A percentile compares a stretch with the other conserved stretches of the same genome.
Evolutionary conservation across 2,113 vertebrate species (phyloP).

Genomic region (Syngnathoides biaculeatus): DNA sequence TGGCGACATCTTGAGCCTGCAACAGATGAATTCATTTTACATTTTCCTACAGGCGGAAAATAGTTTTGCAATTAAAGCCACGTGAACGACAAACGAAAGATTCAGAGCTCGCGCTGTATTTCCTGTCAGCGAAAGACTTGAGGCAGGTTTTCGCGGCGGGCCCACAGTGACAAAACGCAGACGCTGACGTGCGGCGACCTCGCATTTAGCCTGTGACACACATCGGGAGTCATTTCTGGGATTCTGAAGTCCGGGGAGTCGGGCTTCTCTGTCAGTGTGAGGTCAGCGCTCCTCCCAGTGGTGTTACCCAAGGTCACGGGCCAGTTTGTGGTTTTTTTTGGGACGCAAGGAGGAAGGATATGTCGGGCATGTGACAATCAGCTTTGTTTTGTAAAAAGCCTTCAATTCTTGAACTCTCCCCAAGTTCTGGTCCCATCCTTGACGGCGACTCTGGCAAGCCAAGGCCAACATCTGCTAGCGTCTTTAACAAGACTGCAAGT

Average conservation of each 20-base stretch:
- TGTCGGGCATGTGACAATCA: background rate
- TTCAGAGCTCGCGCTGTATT: background rate
- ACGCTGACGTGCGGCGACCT: background rate
- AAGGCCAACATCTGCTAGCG: slow-evolving; percentile 38
- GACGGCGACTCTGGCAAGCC: background rate
- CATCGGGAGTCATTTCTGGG: background rate
- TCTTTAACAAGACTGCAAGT: slow-evolving; percentile 28
- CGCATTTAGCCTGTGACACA: background rate
- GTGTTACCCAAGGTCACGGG: slow-evolving; percentile 31
- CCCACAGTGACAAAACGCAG: background rate
- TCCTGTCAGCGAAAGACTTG: background rate
- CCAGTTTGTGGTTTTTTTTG: slow-evolving; percentile 5
- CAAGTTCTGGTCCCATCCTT: slow-evolving; percentile 10
- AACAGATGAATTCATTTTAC: background rate
- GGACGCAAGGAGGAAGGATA: slow-evolving; percentile 6
- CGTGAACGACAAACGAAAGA: too few relatives aligned
- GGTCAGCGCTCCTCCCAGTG: slow-evolving; percentile 30
- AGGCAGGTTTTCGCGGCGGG: too few relatives aligned
- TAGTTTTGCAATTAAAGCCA: too few relatives aligned
- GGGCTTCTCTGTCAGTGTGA: background rate
- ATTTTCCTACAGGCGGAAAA: background rate
- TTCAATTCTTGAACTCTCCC: background rate
- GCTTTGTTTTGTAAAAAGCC: background rate
- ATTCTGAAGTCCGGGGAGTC: background rate
- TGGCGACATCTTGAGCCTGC: too few relatives aligned